Conservation (phyloP, 30 jellyfish, hydroid and myxozoan species). For the Nemopilema nomurai region DNA sequence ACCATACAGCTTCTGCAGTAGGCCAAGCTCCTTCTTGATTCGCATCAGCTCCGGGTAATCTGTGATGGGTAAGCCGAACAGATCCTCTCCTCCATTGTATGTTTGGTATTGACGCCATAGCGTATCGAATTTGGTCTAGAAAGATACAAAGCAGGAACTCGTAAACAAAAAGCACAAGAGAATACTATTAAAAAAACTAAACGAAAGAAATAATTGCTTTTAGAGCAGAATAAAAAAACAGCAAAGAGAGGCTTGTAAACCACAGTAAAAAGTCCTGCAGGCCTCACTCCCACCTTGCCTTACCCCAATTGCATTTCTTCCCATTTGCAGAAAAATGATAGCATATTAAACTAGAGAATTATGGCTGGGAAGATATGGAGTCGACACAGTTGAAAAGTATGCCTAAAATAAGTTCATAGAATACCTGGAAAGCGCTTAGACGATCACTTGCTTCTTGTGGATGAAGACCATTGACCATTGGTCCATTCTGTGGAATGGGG, state of each 20-base stretch:
- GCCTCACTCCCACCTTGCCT: too few species aligned
- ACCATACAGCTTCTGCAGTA: conserved; percentile 71
- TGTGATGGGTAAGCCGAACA: conserved; percentile 72
- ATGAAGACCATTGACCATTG: conserved; percentile 77
- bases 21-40: conserved; percentile 59
- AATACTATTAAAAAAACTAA: too few species aligned
- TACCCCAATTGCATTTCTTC: too few species aligned
- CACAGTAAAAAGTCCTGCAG: too few species aligned
- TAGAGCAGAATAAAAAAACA: too few species aligned
- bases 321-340: too few species aligned
- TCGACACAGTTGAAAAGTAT: not conserved
- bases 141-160: too few species aligned
- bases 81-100: conserved; percentile 73
- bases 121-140: conserved; percentile 70
- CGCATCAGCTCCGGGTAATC: conserved; percentile 69
- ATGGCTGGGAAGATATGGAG: not conserved
- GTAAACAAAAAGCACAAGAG: not conserved
- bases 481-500: conserved; percentile 43
- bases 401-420: not conserved
- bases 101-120: conserved; percentile 73
- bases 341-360: not conserved
- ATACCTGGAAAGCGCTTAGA: conserved; percentile 61
- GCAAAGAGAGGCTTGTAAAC: too few species aligned
- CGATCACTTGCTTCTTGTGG: conserved; percentile 87
- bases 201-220: too few species aligned